These are phyloP conservation scores for Agapostemon virescens DNA, from an alignment of 2,888 invertebrate genomes.

Conservation along the genomic window DNA sequence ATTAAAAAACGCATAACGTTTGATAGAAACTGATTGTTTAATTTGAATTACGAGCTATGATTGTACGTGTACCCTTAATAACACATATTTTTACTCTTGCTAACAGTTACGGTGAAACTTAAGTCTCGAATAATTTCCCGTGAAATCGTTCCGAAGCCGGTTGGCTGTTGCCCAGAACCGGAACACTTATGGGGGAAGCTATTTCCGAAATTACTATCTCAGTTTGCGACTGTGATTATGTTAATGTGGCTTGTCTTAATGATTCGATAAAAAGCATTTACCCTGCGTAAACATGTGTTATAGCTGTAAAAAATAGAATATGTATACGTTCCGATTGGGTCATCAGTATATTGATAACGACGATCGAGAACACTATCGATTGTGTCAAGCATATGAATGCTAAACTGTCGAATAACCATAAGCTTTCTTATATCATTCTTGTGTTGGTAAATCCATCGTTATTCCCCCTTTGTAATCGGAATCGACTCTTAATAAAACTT, in stretches of 20 bases:
- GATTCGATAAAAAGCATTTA: slow-evolving; percentile 43
- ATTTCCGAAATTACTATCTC: slow-evolving; percentile 51
- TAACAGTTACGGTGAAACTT: slow-evolving; percentile 8
- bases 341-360: slow-evolving; percentile 43
- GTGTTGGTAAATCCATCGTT: no score
- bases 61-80: neutral
- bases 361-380: slow-evolving; percentile 38
- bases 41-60: neutral
- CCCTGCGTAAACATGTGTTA: slow-evolving; percentile 4
- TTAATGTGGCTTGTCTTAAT: slow-evolving; percentile 55
- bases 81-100: slow-evolving; percentile 26
- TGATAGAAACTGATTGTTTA: neutral
- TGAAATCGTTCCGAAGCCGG: slow-evolving; percentile 35
- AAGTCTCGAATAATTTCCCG: slow-evolving; percentile 36
- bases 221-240: slow-evolving; percentile 55
- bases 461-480: no score
- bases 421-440: no score
- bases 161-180: slow-evolving; percentile 45
- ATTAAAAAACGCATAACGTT: no score
- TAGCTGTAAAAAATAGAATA: slow-evolving; percentile 20
- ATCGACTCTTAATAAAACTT: no score
- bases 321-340: slow-evolving; percentile 5
- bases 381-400: neutral
- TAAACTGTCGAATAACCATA: neutral
- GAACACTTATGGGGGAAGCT: slow-evolving; percentile 39